Evolutionary conservation across 2,113 vertebrate species (phyloP), one percentile per base, ranked within the genome.

Genomic region (Cisticola juncidis): DNA sequence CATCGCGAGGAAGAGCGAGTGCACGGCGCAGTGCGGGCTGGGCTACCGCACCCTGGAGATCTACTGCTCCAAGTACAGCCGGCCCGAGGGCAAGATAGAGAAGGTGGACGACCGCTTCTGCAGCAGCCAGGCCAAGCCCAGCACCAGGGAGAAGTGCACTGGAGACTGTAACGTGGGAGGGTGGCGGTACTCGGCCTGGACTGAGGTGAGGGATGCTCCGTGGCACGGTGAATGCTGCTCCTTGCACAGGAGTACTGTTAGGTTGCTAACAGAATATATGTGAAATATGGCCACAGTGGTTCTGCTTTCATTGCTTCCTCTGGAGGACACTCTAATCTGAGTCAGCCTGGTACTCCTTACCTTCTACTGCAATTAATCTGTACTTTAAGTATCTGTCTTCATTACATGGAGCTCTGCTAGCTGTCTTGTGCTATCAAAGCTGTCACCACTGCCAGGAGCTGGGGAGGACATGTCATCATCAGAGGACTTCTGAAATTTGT

Each of bases 121-220:
- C 92, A 98, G 89, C 85, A 96, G 98, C 91, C 98, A 98, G 53
- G 96, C 97, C 92, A 99, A 99, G 80, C 99, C 99, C 4, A 99
- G 98, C 64, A 98, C 98, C 23, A 99, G 98, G 97, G 99, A 99
- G 96, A 97, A 97, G 53, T 99, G 99, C 95, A 98, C 98, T 17
- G 99, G 99, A 70, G 99, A 99, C 88, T 99, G 99, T 90, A 99
- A 98, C 45, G 98, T 98, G 1, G 99, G 99, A 18, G 99, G 98
- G 35, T 99, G 99, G 99, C 98, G 99, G 65, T 99, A 99, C 95
- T 99, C 99, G 0, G 96, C 98, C 33, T 99, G 99, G 99, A 99
- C 99, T 2, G 99, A 99, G 98, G 99, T 99, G 94, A 96, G 98
- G 94, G 58, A 3, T 61, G 92, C 53, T 77, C 5, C 0, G 2